Base-by-base conservation (phyloP, 2,113 vertebrate genomes). In the Ptilonorhynchus violaceus region DNA sequence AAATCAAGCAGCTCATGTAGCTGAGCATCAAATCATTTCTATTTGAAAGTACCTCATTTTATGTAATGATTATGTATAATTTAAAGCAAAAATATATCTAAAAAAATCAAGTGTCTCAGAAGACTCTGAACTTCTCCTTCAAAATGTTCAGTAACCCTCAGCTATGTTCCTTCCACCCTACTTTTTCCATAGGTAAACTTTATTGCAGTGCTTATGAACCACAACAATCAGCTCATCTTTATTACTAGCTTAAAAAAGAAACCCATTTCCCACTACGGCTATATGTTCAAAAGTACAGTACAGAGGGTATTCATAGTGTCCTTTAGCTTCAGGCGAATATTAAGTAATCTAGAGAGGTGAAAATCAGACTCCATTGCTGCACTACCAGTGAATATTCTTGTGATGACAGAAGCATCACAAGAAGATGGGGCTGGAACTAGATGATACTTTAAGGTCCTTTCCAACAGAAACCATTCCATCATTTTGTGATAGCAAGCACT, bases 1-100 rank as follows among this genome's bases (percentile, higher is more conserved):
- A 93, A 95, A 96, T 93, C 79, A 96, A 93, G 75, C 64, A 91
- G 83, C 75, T 93, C 89, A 88, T 42, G 47, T 69, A 92, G 77
- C 67, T 35, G 22, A 76, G 50, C 64, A 92, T 69, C 37, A 94
- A 96, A 46, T 77, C 5, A 82, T 59, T 94, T 86, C 56, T 66
- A 63, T 83, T 88, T 83, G 35, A 74, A 92, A 85, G 80, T 50
- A 68, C 19, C 50, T 92, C 31, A 77, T 76, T 92, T 94, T 80
- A 67, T 33, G 42, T 47, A 58, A 91, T 72, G 75, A 92, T 89
- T 85, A 73, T 5, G 12, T 59, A 55, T 22, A 58, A 90, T 68
- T 94, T 77, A 70, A 83, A 88, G 22, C 5, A 90, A 79, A 94
- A 85, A 42, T 39, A 10, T 13, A 70, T 52, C 72, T 3, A 2